Evolutionary conservation across 2,797 vertebrate species (phyloP).

Genomic region (Pelobates cultripes): DNA sequence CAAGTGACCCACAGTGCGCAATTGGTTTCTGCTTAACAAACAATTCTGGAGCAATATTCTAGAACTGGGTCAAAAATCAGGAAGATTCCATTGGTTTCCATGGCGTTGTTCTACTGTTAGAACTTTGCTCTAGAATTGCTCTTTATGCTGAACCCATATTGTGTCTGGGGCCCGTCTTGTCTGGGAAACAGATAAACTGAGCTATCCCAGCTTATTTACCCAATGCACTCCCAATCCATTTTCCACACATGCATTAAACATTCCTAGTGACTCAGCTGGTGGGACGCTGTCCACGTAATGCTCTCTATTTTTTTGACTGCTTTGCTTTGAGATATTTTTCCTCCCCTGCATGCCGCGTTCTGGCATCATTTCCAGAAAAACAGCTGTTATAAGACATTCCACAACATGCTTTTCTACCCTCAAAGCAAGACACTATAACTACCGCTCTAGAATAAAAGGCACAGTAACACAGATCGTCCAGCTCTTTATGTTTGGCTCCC

Average conservation of each 20-base stretch:
- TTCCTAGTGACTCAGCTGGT: not conserved
- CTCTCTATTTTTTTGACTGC: not conserved
- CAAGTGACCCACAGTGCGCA: too few relatives aligned
- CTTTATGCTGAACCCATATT: not conserved
- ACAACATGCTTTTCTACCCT: not conserved
- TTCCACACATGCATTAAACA: conserved; percentile 6
- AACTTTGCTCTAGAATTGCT: too few relatives aligned
- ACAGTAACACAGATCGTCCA: not conserved
- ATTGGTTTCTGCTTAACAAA: too few relatives aligned
- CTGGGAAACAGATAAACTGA: not conserved
- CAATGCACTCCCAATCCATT: not conserved
- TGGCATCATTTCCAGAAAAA: not conserved
- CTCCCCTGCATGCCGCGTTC: not conserved
- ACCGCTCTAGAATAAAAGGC: too few relatives aligned
- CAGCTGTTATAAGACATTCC: not conserved
- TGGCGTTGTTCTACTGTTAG: too few relatives aligned
- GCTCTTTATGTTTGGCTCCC: too few relatives aligned
- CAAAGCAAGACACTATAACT: too few relatives aligned
- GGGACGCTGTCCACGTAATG: too few relatives aligned
- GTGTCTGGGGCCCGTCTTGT: not conserved
- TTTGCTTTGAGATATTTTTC: not conserved
- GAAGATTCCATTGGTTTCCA: too few relatives aligned
- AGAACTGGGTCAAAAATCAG: too few relatives aligned
- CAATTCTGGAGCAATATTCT: too few relatives aligned
- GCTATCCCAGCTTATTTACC: not conserved